Percentiles rank a stretch among this genome's conserved stretches.
Evolutionary conservation across 2,888 invertebrate genomes (phyloP).

Genomic region (Protodeltote pygarga): DNA sequence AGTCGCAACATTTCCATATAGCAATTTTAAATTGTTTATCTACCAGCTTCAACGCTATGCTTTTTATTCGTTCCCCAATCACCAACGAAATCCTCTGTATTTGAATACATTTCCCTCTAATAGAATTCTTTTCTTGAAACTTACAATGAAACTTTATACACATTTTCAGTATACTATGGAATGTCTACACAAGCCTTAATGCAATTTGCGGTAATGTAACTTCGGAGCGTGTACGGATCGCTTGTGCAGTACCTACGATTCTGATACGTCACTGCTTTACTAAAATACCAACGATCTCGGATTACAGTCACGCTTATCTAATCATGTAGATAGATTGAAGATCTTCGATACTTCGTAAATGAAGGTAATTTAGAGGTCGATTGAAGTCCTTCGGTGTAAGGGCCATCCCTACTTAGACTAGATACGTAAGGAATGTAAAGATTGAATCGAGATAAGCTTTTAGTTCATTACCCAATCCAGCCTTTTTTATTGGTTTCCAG

Average conservation of each 20-base stretch:
- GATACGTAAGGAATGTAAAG: constrained; percentile 38
- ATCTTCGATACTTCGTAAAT: constrained; percentile 42
- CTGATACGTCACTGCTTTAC: constrained; percentile 38
- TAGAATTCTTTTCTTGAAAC: constrained; percentile 18
- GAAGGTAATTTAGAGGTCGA: constrained; percentile 30
- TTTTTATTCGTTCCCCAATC: background rate
- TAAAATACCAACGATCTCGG: constrained; percentile 41
- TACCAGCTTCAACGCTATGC: background rate
- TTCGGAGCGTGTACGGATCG: constrained; percentile 44
- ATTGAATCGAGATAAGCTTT: constrained; percentile 41
- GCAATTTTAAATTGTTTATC: constrained; percentile 1
- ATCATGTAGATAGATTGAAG: constrained; percentile 46
- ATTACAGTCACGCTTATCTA: constrained; percentile 55
- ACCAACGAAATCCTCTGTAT: constrained; percentile 8
- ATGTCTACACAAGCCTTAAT: constrained; percentile 74
- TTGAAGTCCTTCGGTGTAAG: constrained; percentile 27
- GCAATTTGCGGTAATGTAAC: constrained; percentile 81
- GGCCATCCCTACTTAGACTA: constrained; percentile 21
- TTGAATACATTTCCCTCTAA: constrained; percentile 8
- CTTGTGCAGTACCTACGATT: constrained; percentile 51
- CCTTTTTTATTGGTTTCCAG: constrained; percentile 32
- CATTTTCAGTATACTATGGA: constrained; percentile 59
- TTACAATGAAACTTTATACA: constrained; percentile 29
- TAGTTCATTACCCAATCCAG: constrained; percentile 45
- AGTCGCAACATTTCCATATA: background rate